phyloP scores from a whole-genome alignment of 1,140 invertebrate species.

The Cyphomyrmex costatus region DNA sequence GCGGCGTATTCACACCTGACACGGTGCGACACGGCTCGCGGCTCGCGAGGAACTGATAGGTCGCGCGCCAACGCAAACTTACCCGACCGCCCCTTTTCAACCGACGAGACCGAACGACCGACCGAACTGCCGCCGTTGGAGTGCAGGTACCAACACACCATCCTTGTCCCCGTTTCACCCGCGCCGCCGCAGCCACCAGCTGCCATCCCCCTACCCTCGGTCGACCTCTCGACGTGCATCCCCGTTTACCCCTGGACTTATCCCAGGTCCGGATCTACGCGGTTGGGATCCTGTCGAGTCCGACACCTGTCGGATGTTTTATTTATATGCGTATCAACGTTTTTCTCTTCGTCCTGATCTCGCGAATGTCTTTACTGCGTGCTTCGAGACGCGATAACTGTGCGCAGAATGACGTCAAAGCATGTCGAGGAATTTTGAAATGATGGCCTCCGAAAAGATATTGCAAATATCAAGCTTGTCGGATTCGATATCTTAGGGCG shows the following conservation, averaged over 20 bases:
- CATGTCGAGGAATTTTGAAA: background rate
- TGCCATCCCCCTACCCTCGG: slow-evolving; percentile 52
- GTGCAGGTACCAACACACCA: slow-evolving; percentile 72
- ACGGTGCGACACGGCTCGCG: slow-evolving; percentile 78
- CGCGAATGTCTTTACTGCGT: slow-evolving; percentile 16
- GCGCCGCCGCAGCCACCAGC: slow-evolving; percentile 20
- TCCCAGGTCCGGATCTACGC: slow-evolving; percentile 56
- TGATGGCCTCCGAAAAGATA: background rate
- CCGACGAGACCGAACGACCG: slow-evolving; percentile 55
- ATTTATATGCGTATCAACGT: slow-evolving; percentile 5
- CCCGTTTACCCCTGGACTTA: slow-evolving; percentile 68
- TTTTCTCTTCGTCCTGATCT: background rate
- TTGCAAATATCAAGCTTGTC: background rate
- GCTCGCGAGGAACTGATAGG: slow-evolving; percentile 83
- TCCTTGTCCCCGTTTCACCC: slow-evolving; percentile 50
- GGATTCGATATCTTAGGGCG: background rate
- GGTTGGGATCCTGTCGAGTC: slow-evolving; percentile 25
- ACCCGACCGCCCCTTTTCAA: slow-evolving; percentile 67
- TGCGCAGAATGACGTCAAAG: background rate
- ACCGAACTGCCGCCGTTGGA: slow-evolving; percentile 40
- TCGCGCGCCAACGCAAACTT: slow-evolving; percentile 77
- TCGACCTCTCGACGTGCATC: slow-evolving; percentile 64
- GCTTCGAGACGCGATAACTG: background rate
- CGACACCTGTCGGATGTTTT: slow-evolving; percentile 21
- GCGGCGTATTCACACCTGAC: slow-evolving; percentile 38